phyloP scores from a whole-genome alignment of 2,888 invertebrate genomes.

The Geophilus truncorum region DNA sequence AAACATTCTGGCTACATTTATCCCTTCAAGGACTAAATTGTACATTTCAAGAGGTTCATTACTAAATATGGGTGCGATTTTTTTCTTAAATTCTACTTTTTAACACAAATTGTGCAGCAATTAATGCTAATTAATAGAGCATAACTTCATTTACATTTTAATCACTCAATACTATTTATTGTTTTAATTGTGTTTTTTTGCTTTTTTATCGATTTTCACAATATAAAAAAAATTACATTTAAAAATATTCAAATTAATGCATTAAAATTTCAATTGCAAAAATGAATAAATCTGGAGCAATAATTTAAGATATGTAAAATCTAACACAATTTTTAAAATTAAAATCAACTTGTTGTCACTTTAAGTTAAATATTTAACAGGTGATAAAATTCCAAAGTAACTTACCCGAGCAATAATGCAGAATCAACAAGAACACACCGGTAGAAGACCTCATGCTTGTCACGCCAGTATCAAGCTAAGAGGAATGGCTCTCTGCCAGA shows the following conservation, averaged over 20 bases:
- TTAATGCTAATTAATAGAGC: too few species aligned
- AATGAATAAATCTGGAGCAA: too few species aligned
- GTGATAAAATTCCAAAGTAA: not conserved
- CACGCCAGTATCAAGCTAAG: not conserved
- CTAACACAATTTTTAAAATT: too few species aligned
- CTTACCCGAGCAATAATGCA: not conserved
- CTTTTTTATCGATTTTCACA: too few species aligned
- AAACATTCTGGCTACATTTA: not conserved
- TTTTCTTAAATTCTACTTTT: too few species aligned
- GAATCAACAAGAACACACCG: not conserved
- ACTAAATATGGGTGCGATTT: not conserved
- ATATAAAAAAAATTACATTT: not conserved
- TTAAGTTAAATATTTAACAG: not conserved
- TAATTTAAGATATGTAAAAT: too few species aligned
- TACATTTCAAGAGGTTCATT: not conserved
- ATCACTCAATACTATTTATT: too few species aligned
- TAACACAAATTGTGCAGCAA: too few species aligned
- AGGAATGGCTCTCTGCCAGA: conserved; percentile 2
- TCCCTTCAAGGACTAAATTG: conserved; percentile 7
- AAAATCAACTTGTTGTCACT: not conserved
- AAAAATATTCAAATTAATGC: not conserved
- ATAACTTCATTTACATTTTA: too few species aligned
- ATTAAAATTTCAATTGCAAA: not conserved
- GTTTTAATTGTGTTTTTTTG: too few species aligned
- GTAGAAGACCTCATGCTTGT: not conserved